phyloP scores from a whole-genome alignment of 2,113 vertebrate species.

The Tylochromis polylepis region DNA sequence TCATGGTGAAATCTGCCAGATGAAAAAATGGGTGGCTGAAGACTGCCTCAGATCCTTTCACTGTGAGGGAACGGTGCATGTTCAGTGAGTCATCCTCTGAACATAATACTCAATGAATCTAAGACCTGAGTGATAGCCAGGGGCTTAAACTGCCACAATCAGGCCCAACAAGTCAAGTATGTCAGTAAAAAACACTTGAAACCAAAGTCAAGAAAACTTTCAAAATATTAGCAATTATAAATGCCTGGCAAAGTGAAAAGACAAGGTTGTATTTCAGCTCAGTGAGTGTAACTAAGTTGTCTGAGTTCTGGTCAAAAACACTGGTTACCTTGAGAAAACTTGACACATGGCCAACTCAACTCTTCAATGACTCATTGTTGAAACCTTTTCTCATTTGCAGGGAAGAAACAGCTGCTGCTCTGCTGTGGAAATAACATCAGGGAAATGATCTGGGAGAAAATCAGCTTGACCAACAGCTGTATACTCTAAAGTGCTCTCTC shows the following conservation, averaged over 20 bases:
- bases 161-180: neutral
- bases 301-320: neutral
- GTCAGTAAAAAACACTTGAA: neutral
- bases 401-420: slow-evolving; percentile 7
- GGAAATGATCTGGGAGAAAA: neutral
- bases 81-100: neutral
- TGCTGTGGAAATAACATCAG: slow-evolving; percentile 13
- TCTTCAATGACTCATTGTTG: neutral
- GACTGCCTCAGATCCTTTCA: neutral
- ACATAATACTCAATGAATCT: neutral
- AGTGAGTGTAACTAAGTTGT: neutral
- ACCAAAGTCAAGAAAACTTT: neutral
- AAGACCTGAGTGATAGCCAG: neutral
- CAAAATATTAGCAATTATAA: neutral
- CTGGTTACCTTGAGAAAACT: neutral
- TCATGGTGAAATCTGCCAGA: neutral
- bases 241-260: neutral
- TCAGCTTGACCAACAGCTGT: slow-evolving; percentile 47
- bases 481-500: slow-evolving; percentile 33
- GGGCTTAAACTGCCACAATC: neutral
- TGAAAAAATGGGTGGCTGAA: neutral
- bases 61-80: neutral
- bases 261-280: neutral
- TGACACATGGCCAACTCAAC: neutral
- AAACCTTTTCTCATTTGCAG: neutral